Evolutionary conservation across 2,797 vertebrate genomes (phyloP).

Genomic region (Erithacus rubecula): DNA sequence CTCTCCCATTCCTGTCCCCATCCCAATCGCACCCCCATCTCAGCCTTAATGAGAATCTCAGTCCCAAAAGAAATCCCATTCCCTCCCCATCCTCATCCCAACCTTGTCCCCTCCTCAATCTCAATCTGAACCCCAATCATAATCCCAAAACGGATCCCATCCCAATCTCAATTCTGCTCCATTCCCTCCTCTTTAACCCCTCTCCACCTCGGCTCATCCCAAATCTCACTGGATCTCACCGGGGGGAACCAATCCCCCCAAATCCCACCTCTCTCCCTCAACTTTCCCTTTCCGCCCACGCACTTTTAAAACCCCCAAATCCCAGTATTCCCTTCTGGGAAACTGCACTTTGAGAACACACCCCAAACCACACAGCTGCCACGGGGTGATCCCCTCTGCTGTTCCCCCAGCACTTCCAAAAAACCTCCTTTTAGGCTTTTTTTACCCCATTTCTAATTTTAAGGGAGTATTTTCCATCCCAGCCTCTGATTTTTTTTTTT

Average conservation of each 20-base stretch:
- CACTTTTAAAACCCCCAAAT: not conserved
- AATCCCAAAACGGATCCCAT: not conserved
- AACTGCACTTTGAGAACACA: not conserved
- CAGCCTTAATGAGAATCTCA: not conserved
- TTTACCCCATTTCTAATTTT: not conserved
- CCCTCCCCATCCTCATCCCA: no score
- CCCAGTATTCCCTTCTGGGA: not conserved
- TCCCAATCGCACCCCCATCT: not conserved
- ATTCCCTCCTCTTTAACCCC: not conserved
- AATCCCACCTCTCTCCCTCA: not conserved
- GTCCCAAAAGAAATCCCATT: not conserved
- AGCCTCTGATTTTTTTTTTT: not conserved
- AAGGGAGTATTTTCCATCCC: not conserved
- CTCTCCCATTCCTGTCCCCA: not conserved
- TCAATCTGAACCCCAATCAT: not conserved
- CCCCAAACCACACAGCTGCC: not conserved
- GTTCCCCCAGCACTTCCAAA: not conserved
- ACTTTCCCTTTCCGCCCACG: not conserved
- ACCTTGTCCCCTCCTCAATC: no score
- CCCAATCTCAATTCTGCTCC: not conserved
- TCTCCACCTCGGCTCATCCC: not conserved
- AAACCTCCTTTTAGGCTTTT: accelerated
- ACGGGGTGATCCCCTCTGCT: accelerated
- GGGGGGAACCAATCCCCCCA: not conserved
- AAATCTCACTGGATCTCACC: not conserved